Conservation (phyloP, 1,140 invertebrate species). For the Temnothorax longispinosus region DNA sequence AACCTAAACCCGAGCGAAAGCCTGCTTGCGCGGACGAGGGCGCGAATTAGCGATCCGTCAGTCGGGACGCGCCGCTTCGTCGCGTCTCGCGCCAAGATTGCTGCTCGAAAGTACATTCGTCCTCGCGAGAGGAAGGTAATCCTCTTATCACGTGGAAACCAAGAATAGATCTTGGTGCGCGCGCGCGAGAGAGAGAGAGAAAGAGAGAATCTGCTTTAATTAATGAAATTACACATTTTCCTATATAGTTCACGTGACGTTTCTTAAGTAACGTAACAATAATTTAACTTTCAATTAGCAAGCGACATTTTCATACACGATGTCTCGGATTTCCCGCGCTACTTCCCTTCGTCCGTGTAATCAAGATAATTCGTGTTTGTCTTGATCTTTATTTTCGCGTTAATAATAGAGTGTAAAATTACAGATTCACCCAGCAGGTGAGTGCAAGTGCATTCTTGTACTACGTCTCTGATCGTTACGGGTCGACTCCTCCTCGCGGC, state of each 20-base stretch:
- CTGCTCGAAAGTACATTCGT: background rate
- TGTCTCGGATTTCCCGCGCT: constrained; percentile 1
- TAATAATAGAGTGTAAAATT: constrained; percentile 49
- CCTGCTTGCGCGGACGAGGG: constrained; percentile 41
- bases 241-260: background rate
- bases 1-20: constrained; percentile 74
- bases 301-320: background rate
- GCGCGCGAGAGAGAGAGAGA: background rate
- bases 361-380: constrained; percentile 22
- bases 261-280: constrained; percentile 11
- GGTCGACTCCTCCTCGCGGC: background rate
- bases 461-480: constrained; percentile 37
- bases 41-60: constrained; percentile 60
- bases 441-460: constrained; percentile 12
- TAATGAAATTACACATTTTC: constrained; percentile 11
- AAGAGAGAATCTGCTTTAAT: background rate
- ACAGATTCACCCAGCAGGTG: background rate
- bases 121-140: background rate
- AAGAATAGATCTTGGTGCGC: constrained; percentile 1
- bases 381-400: constrained; percentile 10
- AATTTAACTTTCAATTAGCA: constrained; percentile 31
- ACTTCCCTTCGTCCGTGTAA: background rate
- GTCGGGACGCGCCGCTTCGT: constrained; percentile 3
- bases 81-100: background rate
- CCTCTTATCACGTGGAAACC: constrained; percentile 14